Percentiles rank a stretch among this genome's conserved stretches.
Conservation (phyloP, 2,797 vertebrate genomes). For the Salmo trutta region DNA sequence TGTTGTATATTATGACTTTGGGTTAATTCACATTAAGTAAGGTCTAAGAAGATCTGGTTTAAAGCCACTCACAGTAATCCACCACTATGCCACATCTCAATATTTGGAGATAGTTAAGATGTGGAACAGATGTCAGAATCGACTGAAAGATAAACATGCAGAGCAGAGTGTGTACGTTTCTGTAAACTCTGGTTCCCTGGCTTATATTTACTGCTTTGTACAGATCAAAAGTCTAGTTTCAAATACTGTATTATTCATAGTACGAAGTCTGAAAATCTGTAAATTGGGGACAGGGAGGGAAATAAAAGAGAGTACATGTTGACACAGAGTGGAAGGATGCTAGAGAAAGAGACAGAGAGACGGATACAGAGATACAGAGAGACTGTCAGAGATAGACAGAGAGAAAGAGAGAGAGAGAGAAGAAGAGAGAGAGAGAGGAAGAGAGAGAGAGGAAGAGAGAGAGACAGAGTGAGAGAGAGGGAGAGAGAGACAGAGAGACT, state of each 20-base stretch:
- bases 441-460: background rate
- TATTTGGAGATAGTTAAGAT: slow-evolving; percentile 7
- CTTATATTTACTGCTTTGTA: background rate
- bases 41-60: background rate
- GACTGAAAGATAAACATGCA: background rate
- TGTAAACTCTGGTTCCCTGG: background rate
- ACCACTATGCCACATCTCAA: background rate
- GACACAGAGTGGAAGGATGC: background rate
- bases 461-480: background rate
- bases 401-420: background rate
- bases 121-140: background rate
- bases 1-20: background rate
- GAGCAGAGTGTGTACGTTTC: background rate
- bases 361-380: background rate
- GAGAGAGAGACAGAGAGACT: too few species aligned
- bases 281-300: background rate
- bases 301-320: background rate
- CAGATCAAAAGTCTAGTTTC: background rate
- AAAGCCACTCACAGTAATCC: background rate
- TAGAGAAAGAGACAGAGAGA: background rate
- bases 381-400: background rate
- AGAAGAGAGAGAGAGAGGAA: background rate
- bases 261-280: background rate
- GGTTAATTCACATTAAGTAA: background rate
- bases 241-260: background rate